Conservation (phyloP, 1,140 invertebrate genomes). For the Aethina tumida region DNA sequence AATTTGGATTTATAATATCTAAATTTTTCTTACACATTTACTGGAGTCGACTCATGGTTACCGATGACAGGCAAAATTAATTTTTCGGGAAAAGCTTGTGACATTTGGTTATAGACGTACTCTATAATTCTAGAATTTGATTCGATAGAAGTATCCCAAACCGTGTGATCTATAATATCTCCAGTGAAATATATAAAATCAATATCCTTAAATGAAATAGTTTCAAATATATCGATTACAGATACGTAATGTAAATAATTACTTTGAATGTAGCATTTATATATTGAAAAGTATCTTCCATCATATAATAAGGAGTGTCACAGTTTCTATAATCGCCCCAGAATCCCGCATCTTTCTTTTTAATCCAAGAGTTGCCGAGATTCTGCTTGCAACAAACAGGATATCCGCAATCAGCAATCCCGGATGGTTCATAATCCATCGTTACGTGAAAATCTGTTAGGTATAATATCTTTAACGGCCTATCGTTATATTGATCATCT, state of each 20-base stretch:
- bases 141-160: constrained; percentile 67
- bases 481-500: not conserved
- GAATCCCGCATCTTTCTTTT: constrained; percentile 46
- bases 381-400: constrained; percentile 66
- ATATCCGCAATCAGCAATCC: constrained; percentile 58
- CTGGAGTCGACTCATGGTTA: constrained; percentile 81
- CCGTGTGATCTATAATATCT: constrained; percentile 72
- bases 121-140: constrained; percentile 52
- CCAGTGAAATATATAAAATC: constrained; percentile 78
- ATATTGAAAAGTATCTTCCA: constrained; percentile 48
- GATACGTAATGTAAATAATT: constrained; percentile 14
- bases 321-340: constrained; percentile 76
- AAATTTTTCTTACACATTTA: constrained; percentile 77
- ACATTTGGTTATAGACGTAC: constrained; percentile 46
- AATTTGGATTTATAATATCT: too few relatives aligned
- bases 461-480: constrained; percentile 48
- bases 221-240: constrained; percentile 4
- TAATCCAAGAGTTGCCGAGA: constrained; percentile 18
- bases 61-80: constrained; percentile 65
- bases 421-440: constrained; percentile 53
- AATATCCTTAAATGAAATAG: constrained; percentile 50
- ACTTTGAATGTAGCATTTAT: constrained; percentile 46
- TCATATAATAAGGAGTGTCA: constrained; percentile 57
- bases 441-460: constrained; percentile 76
- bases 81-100: constrained; percentile 50